Evolutionary conservation across 1,140 invertebrate species (phyloP), one percentile per base, ranked within the genome.

Genomic region (Caenorhabditis briggsae): DNA sequence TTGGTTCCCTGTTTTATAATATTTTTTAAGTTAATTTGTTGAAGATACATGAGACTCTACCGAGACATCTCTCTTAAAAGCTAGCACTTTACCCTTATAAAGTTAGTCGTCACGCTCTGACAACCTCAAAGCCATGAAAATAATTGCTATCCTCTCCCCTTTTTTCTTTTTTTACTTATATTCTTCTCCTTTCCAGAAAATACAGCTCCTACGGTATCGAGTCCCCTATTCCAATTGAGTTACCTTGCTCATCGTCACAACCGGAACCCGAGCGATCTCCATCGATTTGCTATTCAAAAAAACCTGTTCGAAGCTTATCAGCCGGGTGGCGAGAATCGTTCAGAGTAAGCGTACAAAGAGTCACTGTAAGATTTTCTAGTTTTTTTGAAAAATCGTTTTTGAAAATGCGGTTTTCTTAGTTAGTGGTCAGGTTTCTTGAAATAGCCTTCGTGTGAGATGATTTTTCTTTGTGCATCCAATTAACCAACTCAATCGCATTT

Each of bases 171-270:
- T 5, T 23, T 78, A 23, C 46, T 50, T 53, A 20, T 12, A 8
- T 14, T 50, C 7, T 18, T 50, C 5, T 50, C 50, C 23, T 50
- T 12, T 50, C 23, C 70, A 78, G 70, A 53, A 78, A 78, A 78
- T 78, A 78, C 20, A 78, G 70, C 70, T 78, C 70, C 5, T 78
- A 78, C 70, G 70, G 70, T 18, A 23, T 78, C 11, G 70, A 78
- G 11, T 20, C 43, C 12, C 70, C 70, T 9, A 43, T 50, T 53
- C 70, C 70, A 11, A 78, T 78, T 50, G 46, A n/a, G 9, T 53
- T 78, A 2, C 12, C 65, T 0, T 14, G 43, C 11, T 46, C n/a
- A 33, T 33, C 33, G 33, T 33, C 33, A 50, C 8, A 46, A 53
- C 3, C 9, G 23, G 46, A 7, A 11, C 46, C 43, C n/a, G 46